Conservation (phyloP, 35 echinoderm and acorn worm genomes). For the Strongylocentrotus purpuratus region DNA sequence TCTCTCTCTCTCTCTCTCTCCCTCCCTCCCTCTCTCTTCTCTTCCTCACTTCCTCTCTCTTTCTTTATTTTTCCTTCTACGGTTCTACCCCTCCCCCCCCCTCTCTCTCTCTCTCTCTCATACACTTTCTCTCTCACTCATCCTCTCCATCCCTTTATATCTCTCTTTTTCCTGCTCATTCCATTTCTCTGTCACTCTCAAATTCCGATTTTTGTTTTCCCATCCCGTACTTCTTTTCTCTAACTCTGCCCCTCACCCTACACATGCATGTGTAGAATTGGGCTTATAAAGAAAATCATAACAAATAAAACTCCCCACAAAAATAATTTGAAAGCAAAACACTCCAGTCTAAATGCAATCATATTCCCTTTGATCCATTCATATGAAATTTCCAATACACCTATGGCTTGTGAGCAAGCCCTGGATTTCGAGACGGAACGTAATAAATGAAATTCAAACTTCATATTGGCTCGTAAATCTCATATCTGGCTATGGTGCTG, state of each 20-base stretch:
- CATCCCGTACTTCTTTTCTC: too few relatives aligned
- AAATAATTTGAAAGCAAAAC: neutral
- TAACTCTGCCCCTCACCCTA: too few relatives aligned
- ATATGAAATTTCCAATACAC: constrained; percentile 1
- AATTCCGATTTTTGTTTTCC: too few relatives aligned
- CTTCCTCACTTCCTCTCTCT: neutral
- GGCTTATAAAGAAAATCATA: neutral
- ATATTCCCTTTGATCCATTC: neutral
- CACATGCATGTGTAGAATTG: too few relatives aligned
- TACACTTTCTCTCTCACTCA: neutral
- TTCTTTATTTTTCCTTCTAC: neutral
- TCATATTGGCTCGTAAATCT: neutral
- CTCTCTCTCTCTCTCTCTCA: too few relatives aligned
- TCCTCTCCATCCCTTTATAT: too few relatives aligned
- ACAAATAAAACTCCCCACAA: neutral
- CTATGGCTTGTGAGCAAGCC: neutral
- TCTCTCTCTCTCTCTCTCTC: too few relatives aligned
- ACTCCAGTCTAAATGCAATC: neutral
- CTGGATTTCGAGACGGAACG: neutral
- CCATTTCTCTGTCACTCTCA: too few relatives aligned
- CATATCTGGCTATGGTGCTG: neutral
- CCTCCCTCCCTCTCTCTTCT: neutral
- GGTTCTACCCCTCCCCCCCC: too few relatives aligned
- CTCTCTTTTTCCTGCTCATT: neutral
- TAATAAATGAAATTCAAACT: constrained; percentile 10